phyloP scores from a whole-genome alignment of 2,797 vertebrate genomes.

The Halcyon badia region DNA sequence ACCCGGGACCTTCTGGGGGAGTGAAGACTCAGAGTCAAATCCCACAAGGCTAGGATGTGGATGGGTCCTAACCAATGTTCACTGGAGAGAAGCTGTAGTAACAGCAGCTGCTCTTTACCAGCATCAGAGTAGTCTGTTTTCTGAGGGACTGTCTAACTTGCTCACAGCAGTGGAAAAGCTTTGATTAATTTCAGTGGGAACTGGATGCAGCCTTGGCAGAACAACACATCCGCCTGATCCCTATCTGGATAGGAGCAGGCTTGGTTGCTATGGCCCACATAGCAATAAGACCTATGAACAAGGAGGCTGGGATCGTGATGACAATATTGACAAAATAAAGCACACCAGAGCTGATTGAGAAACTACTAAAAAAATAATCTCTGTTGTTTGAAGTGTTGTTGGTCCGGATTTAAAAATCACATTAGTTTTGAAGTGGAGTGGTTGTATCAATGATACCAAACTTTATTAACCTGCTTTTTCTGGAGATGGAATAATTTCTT shows the following conservation, averaged over 20 bases:
- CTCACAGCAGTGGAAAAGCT: not conserved
- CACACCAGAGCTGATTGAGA: not conserved
- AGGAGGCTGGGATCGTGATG: fast-evolving
- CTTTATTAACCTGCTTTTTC: not conserved
- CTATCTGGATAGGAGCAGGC: fast-evolving
- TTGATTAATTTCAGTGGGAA: not conserved
- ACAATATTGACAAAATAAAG: not conserved
- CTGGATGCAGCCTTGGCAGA: not conserved
- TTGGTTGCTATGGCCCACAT: not conserved
- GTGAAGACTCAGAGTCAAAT: fast-evolving
- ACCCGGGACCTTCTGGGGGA: not conserved
- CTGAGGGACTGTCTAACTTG: not conserved
- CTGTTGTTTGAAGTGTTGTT: not conserved
- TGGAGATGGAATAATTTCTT: not conserved
- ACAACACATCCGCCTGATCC: not conserved
- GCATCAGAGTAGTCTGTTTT: fast-evolving
- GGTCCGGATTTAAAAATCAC: not conserved
- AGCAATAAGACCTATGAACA: not conserved
- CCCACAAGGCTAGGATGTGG: fast-evolving
- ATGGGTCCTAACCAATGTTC: not conserved
- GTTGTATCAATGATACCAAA: not conserved
- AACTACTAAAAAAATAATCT: not conserved
- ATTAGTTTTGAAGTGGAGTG: not conserved
- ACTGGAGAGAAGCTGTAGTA: not conserved
- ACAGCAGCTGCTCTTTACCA: not conserved